Evolutionary conservation across 2,797 vertebrate species (phyloP).

Genomic region (Alcedo quadribrachys): DNA sequence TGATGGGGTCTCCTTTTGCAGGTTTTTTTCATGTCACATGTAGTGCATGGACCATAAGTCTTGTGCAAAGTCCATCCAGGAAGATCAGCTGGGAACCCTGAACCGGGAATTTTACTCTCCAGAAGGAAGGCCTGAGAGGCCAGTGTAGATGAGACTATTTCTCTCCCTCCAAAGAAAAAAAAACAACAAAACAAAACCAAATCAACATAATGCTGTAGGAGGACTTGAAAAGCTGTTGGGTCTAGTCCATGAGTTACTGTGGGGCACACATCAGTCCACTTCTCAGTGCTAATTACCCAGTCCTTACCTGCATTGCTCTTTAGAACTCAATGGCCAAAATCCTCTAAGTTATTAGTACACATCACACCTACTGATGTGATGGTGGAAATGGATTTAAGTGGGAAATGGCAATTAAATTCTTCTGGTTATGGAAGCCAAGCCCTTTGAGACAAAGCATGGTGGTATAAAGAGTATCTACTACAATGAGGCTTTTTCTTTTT

Average conservation of each 20-base stretch:
- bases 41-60: fast-evolving
- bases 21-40: background rate
- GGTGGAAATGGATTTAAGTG: background rate
- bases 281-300: background rate
- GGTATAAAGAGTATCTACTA: background rate
- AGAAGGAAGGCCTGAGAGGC: background rate
- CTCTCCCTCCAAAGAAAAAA: background rate
- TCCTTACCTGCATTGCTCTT: background rate
- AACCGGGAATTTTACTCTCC: background rate
- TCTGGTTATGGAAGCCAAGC: background rate
- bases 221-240: background rate
- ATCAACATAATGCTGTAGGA: background rate
- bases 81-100: background rate
- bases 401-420: background rate
- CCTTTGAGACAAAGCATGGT: background rate
- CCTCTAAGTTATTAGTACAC: background rate
- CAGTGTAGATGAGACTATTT: background rate
- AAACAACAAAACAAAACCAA: background rate
- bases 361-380: background rate
- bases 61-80: background rate
- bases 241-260: fast-evolving
- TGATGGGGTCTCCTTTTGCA: background rate
- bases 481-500: no score
- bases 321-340: background rate
- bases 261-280: background rate